Conservation (phyloP, 2,113 vertebrate species). For the Rhinolophus sinicus region DNA sequence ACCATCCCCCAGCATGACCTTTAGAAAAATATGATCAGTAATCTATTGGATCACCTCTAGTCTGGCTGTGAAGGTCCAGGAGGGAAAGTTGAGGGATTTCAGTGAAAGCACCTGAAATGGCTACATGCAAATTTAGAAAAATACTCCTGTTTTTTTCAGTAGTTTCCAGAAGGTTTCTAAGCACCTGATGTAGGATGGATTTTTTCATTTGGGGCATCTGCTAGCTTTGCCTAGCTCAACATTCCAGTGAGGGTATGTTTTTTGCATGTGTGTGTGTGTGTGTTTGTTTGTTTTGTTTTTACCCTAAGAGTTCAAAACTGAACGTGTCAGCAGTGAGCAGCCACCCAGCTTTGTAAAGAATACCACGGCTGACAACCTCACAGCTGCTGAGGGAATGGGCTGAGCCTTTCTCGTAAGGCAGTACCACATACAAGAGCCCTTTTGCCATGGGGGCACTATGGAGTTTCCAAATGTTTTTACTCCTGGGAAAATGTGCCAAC, state of each 20-base stretch:
- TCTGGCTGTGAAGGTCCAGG: slow-evolving; percentile 24
- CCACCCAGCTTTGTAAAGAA: slow-evolving; percentile 82
- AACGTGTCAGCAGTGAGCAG: slow-evolving; percentile 76
- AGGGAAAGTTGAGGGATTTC: slow-evolving; percentile 12
- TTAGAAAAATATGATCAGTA: slow-evolving; percentile 41
- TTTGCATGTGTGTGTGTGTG: too few relatives aligned
- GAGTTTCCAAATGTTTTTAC: slow-evolving; percentile 62
- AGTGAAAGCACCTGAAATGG: neutral
- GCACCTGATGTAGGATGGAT: slow-evolving; percentile 54
- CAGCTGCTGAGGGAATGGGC: slow-evolving; percentile 80
- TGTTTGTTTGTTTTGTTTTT: slow-evolving; percentile 50
- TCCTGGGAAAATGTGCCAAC: slow-evolving; percentile 63
- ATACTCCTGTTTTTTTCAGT: neutral
- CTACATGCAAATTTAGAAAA: slow-evolving; percentile 51
- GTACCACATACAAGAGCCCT: slow-evolving; percentile 40
- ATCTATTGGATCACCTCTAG: neutral
- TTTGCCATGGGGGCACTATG: slow-evolving; percentile 51
- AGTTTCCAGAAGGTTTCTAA: slow-evolving; percentile 66
- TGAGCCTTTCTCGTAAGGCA: slow-evolving; percentile 65
- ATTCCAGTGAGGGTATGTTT: slow-evolving; percentile 64
- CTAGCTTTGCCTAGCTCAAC: slow-evolving; percentile 80
- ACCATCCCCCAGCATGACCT: slow-evolving; percentile 2
- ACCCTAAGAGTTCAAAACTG: slow-evolving; percentile 70
- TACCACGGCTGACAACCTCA: slow-evolving; percentile 76
- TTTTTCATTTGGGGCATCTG: slow-evolving; percentile 78